These are phyloP conservation scores for Eupithecia abbreviata DNA, from an alignment of 2,888 invertebrate genomes.

Conservation along the genomic window DNA sequence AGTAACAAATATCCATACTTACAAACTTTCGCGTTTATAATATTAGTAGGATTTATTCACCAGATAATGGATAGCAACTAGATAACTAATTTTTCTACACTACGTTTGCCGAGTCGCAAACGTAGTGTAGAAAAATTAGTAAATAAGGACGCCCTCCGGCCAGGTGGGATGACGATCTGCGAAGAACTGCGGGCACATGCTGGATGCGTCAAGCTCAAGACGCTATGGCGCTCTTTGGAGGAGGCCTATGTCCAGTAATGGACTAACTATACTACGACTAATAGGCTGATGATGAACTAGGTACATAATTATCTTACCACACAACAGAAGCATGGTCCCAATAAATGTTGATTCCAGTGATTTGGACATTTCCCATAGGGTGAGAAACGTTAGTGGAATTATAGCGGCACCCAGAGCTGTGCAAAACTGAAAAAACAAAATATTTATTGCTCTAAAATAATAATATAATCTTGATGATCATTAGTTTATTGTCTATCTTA, in stretches of 20 bases:
- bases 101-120: too few species aligned
- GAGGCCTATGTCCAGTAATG: too few species aligned
- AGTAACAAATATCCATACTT: too few species aligned
- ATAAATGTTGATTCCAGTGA: constrained; percentile 91
- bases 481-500: background rate
- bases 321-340: constrained; percentile 91
- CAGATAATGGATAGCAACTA: background rate
- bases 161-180: too few species aligned
- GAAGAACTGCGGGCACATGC: too few species aligned
- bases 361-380: constrained; percentile 94
- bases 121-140: too few species aligned
- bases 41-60: background rate
- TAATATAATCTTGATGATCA: background rate
- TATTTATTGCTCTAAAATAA: background rate
- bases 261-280: too few species aligned
- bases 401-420: constrained; percentile 93
- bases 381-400: constrained; percentile 93
- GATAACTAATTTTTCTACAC: background rate
- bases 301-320: constrained; percentile 87
- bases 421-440: constrained; percentile 89
- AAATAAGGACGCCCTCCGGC: too few species aligned
- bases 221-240: too few species aligned
- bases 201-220: too few species aligned
- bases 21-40: too few species aligned
- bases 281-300: too few species aligned